A percentile compares a stretch with the other conserved stretches of the same genome.
These are phyloP conservation scores for Danaus chrysippus DNA, from an alignment of 2,888 invertebrate species.

Conservation along the genomic window DNA sequence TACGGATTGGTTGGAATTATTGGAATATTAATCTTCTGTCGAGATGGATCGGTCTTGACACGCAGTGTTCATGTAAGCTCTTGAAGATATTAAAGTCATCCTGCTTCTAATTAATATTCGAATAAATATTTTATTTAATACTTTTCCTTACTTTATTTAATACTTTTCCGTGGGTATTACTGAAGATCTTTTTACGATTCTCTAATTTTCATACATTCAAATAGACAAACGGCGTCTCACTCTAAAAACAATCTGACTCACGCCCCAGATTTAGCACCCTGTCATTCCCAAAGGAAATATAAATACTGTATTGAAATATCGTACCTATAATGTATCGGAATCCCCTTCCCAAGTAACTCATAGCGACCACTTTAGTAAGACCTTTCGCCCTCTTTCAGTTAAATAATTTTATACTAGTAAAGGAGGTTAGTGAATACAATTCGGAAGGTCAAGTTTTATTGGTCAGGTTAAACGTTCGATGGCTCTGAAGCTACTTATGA, in stretches of 20 bases:
- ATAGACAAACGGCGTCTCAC: conserved; percentile 14
- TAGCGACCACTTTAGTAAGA: conserved; percentile 43
- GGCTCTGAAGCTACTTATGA: conserved; percentile 70
- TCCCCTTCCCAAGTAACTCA: conserved; percentile 52
- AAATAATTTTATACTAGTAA: conserved; percentile 16
- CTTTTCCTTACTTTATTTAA: not conserved
- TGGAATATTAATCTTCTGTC: conserved; percentile 28
- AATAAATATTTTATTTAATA: not conserved
- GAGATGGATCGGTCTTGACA: conserved; percentile 18
- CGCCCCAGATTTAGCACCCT: conserved; percentile 47
- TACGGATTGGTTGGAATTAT: conserved; percentile 24
- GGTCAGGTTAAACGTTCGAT: conserved; percentile 65
- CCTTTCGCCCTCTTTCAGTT: conserved; percentile 33
- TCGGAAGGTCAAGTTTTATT: conserved; percentile 29
- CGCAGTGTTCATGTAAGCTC: conserved; percentile 1
- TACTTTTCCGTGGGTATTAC: not conserved
- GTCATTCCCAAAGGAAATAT: conserved; percentile 61
- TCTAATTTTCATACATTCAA: conserved; percentile 10
- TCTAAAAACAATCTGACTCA: conserved; percentile 43
- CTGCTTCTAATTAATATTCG: not conserved
- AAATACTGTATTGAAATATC: conserved; percentile 74
- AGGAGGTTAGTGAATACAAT: conserved; percentile 12
- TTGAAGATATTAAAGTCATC: not conserved
- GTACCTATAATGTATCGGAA: conserved; percentile 64
- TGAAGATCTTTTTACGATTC: not conserved